These are phyloP conservation scores for Drosophila sordidapex DNA, from an alignment of 2,888 invertebrate genomes.

Conservation along the genomic window DNA sequence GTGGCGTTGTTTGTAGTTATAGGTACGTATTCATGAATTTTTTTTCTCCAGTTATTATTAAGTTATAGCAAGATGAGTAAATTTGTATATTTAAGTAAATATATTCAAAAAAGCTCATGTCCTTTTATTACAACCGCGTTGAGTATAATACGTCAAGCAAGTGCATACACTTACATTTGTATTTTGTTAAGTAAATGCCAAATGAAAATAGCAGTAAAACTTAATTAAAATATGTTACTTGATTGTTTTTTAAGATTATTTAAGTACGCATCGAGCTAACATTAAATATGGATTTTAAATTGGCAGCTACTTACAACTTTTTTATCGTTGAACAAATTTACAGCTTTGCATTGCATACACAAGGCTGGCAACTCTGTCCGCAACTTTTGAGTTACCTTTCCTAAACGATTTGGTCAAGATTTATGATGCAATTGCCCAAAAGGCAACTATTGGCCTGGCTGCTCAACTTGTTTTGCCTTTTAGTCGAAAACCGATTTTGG, in stretches of 20 bases:
- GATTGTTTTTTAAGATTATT: not conserved
- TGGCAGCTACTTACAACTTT: not conserved
- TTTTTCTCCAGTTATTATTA: not conserved
- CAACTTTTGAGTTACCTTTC: conserved; percentile 38
- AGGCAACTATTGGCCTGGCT: conserved; percentile 40
- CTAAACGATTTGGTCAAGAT: conserved; percentile 67
- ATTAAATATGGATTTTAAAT: not conserved
- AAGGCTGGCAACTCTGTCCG: conserved; percentile 24
- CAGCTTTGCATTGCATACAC: not conserved
- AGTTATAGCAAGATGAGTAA: not conserved
- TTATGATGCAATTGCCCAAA: conserved; percentile 79
- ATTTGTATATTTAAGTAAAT: not conserved
- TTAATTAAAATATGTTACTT: not conserved
- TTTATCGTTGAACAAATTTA: not conserved
- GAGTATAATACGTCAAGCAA: not conserved
- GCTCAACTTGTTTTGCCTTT: conserved; percentile 57
- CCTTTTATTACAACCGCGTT: not conserved
- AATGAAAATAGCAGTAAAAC: not conserved
- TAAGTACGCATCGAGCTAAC: not conserved
- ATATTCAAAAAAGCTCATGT: not conserved
- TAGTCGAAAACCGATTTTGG: conserved; percentile 61
- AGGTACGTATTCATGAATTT: not conserved
- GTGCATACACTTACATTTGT: not conserved
- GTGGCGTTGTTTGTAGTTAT: not conserved
- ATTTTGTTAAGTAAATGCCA: not conserved